Conservation (phyloP, 2,113 vertebrate species). For the Todiramphus chloris region DNA sequence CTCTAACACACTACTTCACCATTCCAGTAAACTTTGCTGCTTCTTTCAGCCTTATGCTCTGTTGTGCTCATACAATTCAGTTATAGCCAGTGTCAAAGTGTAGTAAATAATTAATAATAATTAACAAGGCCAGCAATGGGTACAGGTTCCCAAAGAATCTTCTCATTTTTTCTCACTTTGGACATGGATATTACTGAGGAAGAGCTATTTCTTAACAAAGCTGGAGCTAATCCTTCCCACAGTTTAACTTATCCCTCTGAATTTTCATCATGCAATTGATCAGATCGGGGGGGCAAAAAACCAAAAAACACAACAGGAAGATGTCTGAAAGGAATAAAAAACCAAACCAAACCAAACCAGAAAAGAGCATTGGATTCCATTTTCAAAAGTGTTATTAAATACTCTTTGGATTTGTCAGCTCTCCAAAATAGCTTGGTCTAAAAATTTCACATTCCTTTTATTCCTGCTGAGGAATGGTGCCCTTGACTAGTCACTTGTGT, state of each 20-base stretch:
- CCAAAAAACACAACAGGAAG: neutral
- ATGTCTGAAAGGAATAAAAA: neutral
- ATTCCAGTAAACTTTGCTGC: neutral
- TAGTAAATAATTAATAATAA: neutral
- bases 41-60: neutral
- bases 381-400: conserved; percentile 16
- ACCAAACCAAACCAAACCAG: neutral
- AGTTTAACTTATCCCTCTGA: neutral
- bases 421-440: neutral
- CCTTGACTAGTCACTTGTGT: neutral
- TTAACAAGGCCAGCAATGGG: neutral
- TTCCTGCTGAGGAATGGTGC: neutral
- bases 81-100: neutral
- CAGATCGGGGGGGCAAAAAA: neutral
- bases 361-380: neutral
- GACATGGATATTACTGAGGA: neutral
- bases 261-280: neutral
- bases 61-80: neutral
- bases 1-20: neutral
- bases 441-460: neutral
- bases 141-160: neutral
- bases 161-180: neutral
- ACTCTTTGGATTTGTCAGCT: neutral
- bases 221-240: neutral
- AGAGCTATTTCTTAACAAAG: neutral